phyloP scores from a whole-genome alignment of 2,888 invertebrate species.

The Oegoconia quadripuncta region DNA sequence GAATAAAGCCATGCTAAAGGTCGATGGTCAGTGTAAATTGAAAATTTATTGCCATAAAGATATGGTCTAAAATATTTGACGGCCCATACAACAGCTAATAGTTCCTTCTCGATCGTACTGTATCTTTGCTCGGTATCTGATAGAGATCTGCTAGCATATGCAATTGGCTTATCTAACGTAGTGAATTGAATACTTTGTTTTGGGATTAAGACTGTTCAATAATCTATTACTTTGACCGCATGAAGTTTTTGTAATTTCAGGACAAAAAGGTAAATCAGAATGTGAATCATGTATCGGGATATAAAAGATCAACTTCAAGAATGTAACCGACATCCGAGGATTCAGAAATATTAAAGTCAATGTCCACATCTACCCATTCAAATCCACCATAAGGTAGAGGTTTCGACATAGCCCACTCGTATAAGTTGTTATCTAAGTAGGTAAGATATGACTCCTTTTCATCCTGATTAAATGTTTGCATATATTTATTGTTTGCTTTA shows the following conservation, averaged over 20 bases:
- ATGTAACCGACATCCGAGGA: constrained; percentile 20
- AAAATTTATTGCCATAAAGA: constrained; percentile 35
- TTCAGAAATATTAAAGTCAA: constrained; percentile 14
- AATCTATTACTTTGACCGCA: constrained; percentile 10
- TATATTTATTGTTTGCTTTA: constrained; percentile 35
- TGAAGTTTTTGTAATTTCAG: constrained; percentile 16
- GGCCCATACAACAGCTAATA: constrained; percentile 29
- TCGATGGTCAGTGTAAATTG: constrained; percentile 17
- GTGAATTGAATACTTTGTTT: constrained; percentile 23
- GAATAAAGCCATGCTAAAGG: constrained; percentile 19
- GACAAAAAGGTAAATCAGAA: constrained; percentile 27
- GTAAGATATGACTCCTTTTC: constrained; percentile 25
- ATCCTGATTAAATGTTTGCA: constrained; percentile 23
- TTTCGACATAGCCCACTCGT: constrained; percentile 39
- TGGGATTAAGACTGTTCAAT: constrained; percentile 23
- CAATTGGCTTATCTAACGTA: constrained; percentile 28
- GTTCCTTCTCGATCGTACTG: constrained; percentile 32
- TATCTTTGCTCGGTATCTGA: constrained; percentile 27
- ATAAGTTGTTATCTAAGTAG: constrained; percentile 42
- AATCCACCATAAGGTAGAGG: constrained; percentile 31
- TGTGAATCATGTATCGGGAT: constrained; percentile 32
- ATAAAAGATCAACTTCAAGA: constrained; percentile 34
- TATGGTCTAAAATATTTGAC: constrained; percentile 32
- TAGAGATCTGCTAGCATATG: constrained; percentile 22
- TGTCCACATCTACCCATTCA: constrained; percentile 28